Conservation (phyloP, 1,140 invertebrate species). For the Drosophila funebris region DNA sequence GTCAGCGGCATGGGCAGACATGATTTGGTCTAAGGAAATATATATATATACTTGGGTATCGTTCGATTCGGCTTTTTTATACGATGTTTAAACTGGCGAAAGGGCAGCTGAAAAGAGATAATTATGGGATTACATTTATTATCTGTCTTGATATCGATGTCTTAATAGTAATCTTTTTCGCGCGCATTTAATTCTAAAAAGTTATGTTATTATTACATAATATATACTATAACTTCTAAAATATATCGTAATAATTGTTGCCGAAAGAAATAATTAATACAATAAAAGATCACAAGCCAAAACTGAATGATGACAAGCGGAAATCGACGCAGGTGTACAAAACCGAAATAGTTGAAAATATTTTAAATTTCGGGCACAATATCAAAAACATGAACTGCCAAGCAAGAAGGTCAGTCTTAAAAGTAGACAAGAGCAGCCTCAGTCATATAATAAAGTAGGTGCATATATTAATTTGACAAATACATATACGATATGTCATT, state of each 20-base stretch:
- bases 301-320: conserved; percentile 1
- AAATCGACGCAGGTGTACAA: conserved; percentile 11
- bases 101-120: conserved; percentile 41
- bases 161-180: not conserved
- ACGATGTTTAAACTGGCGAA: conserved; percentile 1
- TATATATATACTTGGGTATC: conserved; percentile 5
- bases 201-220: not conserved
- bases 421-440: conserved; percentile 29
- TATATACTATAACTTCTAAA: not conserved
- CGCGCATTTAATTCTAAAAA: not conserved
- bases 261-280: conserved; percentile 4
- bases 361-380: conserved; percentile 29
- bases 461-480: conserved; percentile 19
- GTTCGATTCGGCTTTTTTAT: not conserved
- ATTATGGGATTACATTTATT: not conserved
- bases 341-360: conserved; percentile 12
- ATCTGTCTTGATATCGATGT: not conserved
- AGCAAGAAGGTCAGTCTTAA: conserved; percentile 12
- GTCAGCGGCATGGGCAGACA: conserved; percentile 59
- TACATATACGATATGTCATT: not conserved
- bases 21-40: conserved; percentile 23
- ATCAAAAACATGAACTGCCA: not conserved
- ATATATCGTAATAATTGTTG: conserved; percentile 10
- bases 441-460: conserved; percentile 35
- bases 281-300: conserved; percentile 9